Evolutionary conservation across 2,888 invertebrate species (phyloP).

Genomic region (Bimastos eiseni): DNA sequence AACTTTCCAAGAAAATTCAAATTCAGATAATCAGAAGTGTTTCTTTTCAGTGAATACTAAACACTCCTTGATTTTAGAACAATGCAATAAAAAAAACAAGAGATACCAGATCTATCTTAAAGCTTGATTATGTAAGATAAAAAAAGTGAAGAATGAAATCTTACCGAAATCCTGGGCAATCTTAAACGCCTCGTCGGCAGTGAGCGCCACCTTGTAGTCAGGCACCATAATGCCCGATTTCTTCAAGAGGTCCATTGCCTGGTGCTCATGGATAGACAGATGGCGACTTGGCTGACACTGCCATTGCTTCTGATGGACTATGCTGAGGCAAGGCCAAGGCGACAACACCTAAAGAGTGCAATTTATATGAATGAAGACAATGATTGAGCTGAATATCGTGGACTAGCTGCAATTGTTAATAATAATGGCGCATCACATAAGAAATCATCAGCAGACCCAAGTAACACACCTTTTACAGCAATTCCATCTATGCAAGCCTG

Average conservation of each 20-base stretch:
- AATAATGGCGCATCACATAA: too few relatives aligned
- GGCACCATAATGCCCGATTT: slow-evolving; percentile 87
- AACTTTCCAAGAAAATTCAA: too few relatives aligned
- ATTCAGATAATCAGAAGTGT: too few relatives aligned
- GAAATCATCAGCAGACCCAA: too few relatives aligned
- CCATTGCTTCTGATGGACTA: background rate
- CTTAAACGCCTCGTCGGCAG: slow-evolving; percentile 78
- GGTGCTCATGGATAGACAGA: slow-evolving; percentile 91
- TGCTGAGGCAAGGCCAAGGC: background rate
- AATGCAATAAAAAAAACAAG: background rate
- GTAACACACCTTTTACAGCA: too few relatives aligned
- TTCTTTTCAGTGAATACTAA: background rate
- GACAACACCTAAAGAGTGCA: slow-evolving; percentile 7
- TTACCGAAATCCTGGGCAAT: slow-evolving; percentile 69
- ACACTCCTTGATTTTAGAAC: background rate
- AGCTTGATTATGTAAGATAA: background rate
- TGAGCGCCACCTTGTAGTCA: slow-evolving; percentile 84
- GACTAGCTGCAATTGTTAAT: too few relatives aligned
- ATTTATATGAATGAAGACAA: background rate
- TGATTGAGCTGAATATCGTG: background rate
- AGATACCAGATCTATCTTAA: background rate
- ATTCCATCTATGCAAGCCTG: too few relatives aligned
- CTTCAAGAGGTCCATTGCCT: slow-evolving; percentile 84
- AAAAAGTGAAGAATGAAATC: background rate
- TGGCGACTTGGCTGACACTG: slow-evolving; percentile 64